These are phyloP conservation scores for Stylophora pistillata DNA, from an alignment of 64 coral and sea anemone species.

Conservation along the genomic window DNA sequence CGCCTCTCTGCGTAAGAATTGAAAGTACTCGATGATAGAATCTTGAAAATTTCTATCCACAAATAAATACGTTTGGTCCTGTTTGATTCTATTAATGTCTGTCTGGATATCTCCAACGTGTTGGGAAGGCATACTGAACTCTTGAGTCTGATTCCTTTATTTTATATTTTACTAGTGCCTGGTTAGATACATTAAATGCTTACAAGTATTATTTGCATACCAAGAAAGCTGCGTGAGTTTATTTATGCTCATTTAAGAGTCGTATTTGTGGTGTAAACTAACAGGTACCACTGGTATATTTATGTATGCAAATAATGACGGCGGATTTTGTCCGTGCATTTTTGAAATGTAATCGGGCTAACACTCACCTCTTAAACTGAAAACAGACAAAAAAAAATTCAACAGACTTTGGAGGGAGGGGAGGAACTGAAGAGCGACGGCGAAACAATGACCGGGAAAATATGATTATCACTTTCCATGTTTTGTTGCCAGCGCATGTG, in stretches of 20 bases:
- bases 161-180: too few species aligned
- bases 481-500: too few species aligned
- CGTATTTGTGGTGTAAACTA: neutral
- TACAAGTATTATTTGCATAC: neutral
- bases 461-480: too few species aligned
- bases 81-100: constrained; percentile 66
- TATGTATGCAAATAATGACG: neutral
- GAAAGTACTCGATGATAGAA: constrained; percentile 60
- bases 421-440: neutral
- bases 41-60: constrained; percentile 53
- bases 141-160: neutral
- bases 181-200: neutral
- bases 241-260: neutral
- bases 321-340: neutral
- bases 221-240: neutral
- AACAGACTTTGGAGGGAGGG: neutral
- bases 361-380: neutral
- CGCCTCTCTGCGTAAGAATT: constrained; percentile 50
- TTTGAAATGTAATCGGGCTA: neutral
- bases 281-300: neutral
- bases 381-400: too few species aligned
- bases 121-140: constrained; percentile 5
- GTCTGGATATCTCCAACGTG: constrained; percentile 19
- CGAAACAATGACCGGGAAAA: too few species aligned
- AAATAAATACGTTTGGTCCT: constrained; percentile 62